phyloP scores from a whole-genome alignment of 2,888 invertebrate genomes.

The Atrina japonica region DNA sequence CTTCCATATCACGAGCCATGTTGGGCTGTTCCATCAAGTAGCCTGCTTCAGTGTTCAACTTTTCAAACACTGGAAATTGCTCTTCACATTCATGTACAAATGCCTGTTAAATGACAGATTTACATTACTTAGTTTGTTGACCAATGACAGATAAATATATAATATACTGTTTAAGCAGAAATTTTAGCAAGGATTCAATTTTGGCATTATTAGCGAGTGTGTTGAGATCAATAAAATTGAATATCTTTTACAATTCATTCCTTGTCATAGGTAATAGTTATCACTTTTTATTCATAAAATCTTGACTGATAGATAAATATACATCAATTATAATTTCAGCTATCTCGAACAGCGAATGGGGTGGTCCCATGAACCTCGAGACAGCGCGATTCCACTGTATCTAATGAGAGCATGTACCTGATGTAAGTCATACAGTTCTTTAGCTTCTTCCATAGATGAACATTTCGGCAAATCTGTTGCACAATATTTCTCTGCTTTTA shows the following conservation, averaged over 20 bases:
- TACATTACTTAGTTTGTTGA: no score
- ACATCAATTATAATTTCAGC: no score
- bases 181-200: no score
- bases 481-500: constrained; percentile 91
- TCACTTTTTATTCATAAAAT: background rate
- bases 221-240: background rate
- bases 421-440: constrained; percentile 82
- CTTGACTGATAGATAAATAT: no score
- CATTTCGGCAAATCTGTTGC: constrained; percentile 88
- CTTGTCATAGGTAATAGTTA: no score
- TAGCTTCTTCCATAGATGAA: constrained; percentile 88
- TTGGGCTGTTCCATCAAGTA: constrained; percentile 76
- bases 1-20: constrained; percentile 70
- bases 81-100: constrained; percentile 90
- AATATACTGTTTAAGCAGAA: background rate
- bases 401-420: constrained; percentile 75
- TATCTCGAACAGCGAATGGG: no score
- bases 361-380: no score
- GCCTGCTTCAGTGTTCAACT: constrained; percentile 75
- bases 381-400: no score
- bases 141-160: background rate
- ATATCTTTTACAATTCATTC: no score
- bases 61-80: constrained; percentile 80
- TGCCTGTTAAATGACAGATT: constrained; percentile 82
- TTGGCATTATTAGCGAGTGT: no score